These are phyloP conservation scores for Anoncus sp. DNA, from an alignment of 2,888 invertebrate genomes.

Conservation along the genomic window DNA sequence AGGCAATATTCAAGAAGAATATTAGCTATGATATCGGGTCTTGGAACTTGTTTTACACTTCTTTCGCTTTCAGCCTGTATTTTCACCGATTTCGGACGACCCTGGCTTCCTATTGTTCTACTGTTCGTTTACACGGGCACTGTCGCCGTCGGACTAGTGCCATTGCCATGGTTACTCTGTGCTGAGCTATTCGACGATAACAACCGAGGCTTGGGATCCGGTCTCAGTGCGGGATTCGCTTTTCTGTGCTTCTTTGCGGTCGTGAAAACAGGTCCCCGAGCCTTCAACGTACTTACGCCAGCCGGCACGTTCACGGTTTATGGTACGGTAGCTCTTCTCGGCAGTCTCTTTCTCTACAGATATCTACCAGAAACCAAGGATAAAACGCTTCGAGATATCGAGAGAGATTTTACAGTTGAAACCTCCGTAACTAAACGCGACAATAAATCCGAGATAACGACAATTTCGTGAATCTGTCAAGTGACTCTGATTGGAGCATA, in stretches of 20 bases:
- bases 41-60: conserved; percentile 87
- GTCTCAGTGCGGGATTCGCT: conserved; percentile 87
- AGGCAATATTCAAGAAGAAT: conserved; percentile 87
- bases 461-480: conserved; percentile 24
- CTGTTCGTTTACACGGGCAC: conserved; percentile 86
- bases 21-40: conserved; percentile 87
- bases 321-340: conserved; percentile 85
- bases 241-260: conserved; percentile 87
- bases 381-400: conserved; percentile 88
- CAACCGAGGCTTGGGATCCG: conserved; percentile 87
- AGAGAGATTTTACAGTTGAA: conserved; percentile 82
- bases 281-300: conserved; percentile 86
- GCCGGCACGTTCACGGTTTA: conserved; percentile 87
- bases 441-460: conserved; percentile 62
- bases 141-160: conserved; percentile 86
- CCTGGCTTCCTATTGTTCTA: conserved; percentile 85
- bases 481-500: not conserved
- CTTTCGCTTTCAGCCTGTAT: conserved; percentile 84
- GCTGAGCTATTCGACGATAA: conserved; percentile 89
- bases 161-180: conserved; percentile 90
- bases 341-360: conserved; percentile 85
- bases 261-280: conserved; percentile 88
- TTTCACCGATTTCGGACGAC: conserved; percentile 82
- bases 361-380: conserved; percentile 89
- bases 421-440: conserved; percentile 74